Percentiles rank a stretch among this genome's conserved stretches.
These are phyloP conservation scores for Pediacus dermestoides DNA, from an alignment of 2,888 invertebrate species.

Conservation along the genomic window DNA sequence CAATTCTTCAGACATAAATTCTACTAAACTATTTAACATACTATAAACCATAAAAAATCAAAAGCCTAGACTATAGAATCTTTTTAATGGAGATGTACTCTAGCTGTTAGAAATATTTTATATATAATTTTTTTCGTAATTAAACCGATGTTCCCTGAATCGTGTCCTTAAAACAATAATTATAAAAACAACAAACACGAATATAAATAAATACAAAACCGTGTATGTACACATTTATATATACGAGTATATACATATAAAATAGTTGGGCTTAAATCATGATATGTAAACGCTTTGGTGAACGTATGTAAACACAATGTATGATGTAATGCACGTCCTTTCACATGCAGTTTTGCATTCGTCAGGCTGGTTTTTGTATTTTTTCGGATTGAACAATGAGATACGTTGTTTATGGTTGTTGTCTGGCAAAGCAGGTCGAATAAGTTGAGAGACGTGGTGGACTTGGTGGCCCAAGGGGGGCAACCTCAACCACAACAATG, in stretches of 20 bases:
- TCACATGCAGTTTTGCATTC: constrained; percentile 17
- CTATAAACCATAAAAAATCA: no score
- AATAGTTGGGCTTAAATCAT: constrained; percentile 14
- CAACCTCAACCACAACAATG: constrained; percentile 28
- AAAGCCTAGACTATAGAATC: no score
- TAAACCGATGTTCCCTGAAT: no score
- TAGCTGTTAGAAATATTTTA: no score
- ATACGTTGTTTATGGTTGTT: constrained; percentile 15
- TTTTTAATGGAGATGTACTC: no score
- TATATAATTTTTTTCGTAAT: no score
- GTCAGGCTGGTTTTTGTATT: constrained; percentile 12
- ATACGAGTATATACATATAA: no score
- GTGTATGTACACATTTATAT: no score
- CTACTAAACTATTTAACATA: not conserved
- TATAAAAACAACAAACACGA: no score
- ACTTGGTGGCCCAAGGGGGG: constrained; percentile 14
- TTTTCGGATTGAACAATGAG: constrained; percentile 14
- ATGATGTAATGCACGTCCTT: constrained; percentile 19
- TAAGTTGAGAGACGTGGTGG: no score
- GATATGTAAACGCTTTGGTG: constrained; percentile 15
- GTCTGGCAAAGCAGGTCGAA: constrained; percentile 8
- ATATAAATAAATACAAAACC: no score
- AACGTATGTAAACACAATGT: constrained; percentile 19
- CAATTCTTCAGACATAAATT: not conserved
- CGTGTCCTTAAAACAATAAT: no score